A percentile compares a stretch with the other conserved stretches of the same genome.
These are phyloP conservation scores for Hydractinia symbiolongicarpus DNA, from an alignment of 30 jellyfish, hydroid and myxozoan genomes.

Conservation along the genomic window DNA sequence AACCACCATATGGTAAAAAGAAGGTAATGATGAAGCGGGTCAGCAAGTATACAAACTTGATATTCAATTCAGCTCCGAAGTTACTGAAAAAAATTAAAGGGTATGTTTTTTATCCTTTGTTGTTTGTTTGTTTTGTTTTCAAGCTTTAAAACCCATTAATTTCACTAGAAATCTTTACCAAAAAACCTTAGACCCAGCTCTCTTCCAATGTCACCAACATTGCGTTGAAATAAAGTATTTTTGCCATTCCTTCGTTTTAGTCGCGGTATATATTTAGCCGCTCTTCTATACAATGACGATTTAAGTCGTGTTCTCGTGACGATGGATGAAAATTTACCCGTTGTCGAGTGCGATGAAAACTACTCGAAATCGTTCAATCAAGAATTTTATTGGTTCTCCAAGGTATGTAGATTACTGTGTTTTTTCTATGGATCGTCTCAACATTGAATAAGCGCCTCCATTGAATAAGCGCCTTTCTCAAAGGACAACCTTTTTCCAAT, in stretches of 20 bases:
- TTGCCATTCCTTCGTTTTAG: conserved; percentile 33
- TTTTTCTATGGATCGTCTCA: background rate
- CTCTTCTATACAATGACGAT: conserved; percentile 82
- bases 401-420: conserved; percentile 45
- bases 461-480: too few species aligned
- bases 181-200: background rate
- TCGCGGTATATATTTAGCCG: conserved; percentile 90
- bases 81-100: conserved; percentile 77
- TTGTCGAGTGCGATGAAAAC: conserved; percentile 91
- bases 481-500: too few species aligned
- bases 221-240: background rate
- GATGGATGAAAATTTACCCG: conserved; percentile 91
- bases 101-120: conserved; percentile 26
- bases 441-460: too few species aligned
- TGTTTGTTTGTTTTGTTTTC: background rate
- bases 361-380: conserved; percentile 81
- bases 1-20: conserved; percentile 21
- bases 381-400: conserved; percentile 94
- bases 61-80: conserved; percentile 92
- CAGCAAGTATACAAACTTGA: conserved; percentile 78
- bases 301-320: conserved; percentile 85
- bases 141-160: background rate
- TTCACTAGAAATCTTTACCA: background rate
- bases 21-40: conserved; percentile 51
- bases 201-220: background rate